Conservation (phyloP, 35 echinoderm and acorn worm genomes). For the Ptychodera flava region DNA sequence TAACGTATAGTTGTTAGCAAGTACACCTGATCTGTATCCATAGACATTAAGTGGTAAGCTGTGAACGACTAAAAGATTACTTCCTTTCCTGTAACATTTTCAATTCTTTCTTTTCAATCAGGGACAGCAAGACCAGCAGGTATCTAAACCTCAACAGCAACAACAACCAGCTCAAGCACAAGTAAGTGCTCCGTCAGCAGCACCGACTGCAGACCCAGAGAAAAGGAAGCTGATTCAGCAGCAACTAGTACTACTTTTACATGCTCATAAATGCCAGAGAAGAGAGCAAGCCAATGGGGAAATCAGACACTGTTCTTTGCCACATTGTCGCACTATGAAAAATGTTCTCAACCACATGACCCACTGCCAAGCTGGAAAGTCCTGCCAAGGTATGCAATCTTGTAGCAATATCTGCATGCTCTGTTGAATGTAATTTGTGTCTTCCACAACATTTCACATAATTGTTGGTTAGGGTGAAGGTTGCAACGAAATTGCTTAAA, state of each 20-base stretch:
- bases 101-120: too few relatives aligned
- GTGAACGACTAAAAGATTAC: too few relatives aligned
- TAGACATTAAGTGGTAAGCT: too few relatives aligned
- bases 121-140: not conserved
- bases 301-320: conserved; percentile 69
- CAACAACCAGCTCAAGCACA: not conserved
- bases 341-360: conserved; percentile 97
- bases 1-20: too few relatives aligned
- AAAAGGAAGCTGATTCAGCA: conserved; percentile 87
- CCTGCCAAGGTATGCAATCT: conserved; percentile 90
- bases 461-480: too few relatives aligned
- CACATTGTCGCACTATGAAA: conserved; percentile 99
- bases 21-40: too few relatives aligned
- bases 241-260: conserved; percentile 92
- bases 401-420: too few relatives aligned
- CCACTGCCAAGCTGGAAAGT: conserved; percentile 99
- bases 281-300: conserved; percentile 91
- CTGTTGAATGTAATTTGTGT: too few relatives aligned
- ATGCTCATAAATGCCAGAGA: conserved; percentile 92
- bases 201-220: conserved; percentile 56
- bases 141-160: conserved; percentile 3
- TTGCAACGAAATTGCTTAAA: too few relatives aligned
- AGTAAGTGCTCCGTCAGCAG: conserved; percentile 16
- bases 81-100: too few relatives aligned
- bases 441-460: too few relatives aligned